These are phyloP conservation scores for Chelonus insularis DNA, from an alignment of 1,140 invertebrate genomes.

Conservation along the genomic window DNA sequence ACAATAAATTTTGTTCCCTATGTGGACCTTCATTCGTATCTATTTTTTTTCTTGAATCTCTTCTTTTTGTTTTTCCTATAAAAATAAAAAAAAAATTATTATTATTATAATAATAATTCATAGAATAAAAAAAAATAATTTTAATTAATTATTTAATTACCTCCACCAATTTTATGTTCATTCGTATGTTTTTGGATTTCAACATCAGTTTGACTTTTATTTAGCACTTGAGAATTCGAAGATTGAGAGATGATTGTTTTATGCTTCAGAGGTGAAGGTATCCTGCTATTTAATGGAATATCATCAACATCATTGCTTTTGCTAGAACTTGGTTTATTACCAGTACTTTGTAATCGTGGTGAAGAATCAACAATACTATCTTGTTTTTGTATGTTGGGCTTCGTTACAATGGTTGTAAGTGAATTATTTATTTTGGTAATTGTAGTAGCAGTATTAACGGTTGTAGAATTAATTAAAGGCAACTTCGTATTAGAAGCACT, in stretches of 20 bases:
- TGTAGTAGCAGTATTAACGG: slow-evolving; percentile 51
- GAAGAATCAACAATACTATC: slow-evolving; percentile 35
- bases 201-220: slow-evolving; percentile 47
- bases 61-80: slow-evolving; percentile 60
- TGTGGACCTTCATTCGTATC: slow-evolving; percentile 56
- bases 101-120: too few relatives aligned
- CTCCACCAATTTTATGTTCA: slow-evolving; percentile 60
- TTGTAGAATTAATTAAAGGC: slow-evolving; percentile 50
- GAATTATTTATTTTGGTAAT: slow-evolving; percentile 53
- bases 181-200: slow-evolving; percentile 54
- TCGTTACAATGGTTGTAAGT: slow-evolving; percentile 49
- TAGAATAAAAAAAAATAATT: background rate
- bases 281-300: slow-evolving; percentile 56
- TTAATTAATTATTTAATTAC: slow-evolving; percentile 39
- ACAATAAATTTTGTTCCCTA: slow-evolving; percentile 56
- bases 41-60: slow-evolving; percentile 61
- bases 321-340: slow-evolving; percentile 46
- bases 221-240: slow-evolving; percentile 42
- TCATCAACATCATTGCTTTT: slow-evolving; percentile 55
- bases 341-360: slow-evolving; percentile 39
- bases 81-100: slow-evolving; percentile 25
- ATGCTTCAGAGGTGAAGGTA: slow-evolving; percentile 57
- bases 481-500: slow-evolving; percentile 52
- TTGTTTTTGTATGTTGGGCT: slow-evolving; percentile 57
- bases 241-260: slow-evolving; percentile 49